Base-by-base conservation (phyloP, 2,797 vertebrate species). In the Lepilemur ruficaudatus region DNA sequence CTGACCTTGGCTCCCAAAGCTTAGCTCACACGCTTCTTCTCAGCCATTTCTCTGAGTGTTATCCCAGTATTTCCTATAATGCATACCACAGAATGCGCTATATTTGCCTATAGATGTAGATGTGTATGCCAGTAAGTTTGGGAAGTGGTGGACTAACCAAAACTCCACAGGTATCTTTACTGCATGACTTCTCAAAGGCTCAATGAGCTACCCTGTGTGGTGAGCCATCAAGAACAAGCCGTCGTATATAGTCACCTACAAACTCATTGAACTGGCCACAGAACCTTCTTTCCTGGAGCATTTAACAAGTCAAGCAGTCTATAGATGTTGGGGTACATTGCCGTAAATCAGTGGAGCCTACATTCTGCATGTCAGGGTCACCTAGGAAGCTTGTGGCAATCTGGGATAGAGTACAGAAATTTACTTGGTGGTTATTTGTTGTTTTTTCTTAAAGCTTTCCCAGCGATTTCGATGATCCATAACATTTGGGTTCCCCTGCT, bases 401-500 rank as follows among this genome's bases (percentile, higher is more conserved):
- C 20, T 52, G 12, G 9, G 63, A 14, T 43, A 61, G 63, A 61
- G 38, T 81, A 10, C 28, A 32, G 22, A 38, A 72, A 91, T 83
- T 57, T 87, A n/a, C n/a, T 78, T 38, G 20, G 43, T 48, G 38
- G 59, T 25, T 23, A 63, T 38, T 32, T n/a, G 38, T n/a, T 67
- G 32, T 57, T 65, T 38, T 76, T 78, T 78, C 61, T 90, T 82
- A 90, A 92, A 94, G 13, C 43, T 76, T 94, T 89, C 61, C n/a
- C 23, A 4, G 3, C 82, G 13, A 70, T 72, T 32, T 46, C 6
- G 11, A 38, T 18, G 18, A 78, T 28, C 25, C 3, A 5, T 35
- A 75, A 65, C 57, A 73, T 20, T 43, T 89, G 28, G 57, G 7
- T 50, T 83, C 30, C n/a, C 46, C 57, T 93, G 17, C 73, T 73